Evolutionary conservation across 1,140 invertebrate species (phyloP).

Genomic region (Monomorium pharaonis): DNA sequence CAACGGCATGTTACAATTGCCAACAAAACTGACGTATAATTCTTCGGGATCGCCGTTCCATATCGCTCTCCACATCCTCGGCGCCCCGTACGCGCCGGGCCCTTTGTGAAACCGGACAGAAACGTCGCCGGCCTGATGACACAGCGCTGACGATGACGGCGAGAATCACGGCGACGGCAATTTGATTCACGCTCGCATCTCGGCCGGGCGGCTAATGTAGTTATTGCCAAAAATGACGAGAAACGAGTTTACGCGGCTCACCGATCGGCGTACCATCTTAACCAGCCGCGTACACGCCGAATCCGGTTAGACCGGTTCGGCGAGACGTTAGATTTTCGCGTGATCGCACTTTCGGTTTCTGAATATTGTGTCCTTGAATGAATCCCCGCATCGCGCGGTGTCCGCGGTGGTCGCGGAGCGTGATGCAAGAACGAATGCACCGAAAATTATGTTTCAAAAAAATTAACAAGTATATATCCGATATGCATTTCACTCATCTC

Average conservation of each 20-base stretch:
- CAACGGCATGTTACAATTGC: not conserved
- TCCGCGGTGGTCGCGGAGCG: conserved; percentile 26
- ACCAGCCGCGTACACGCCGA: conserved; percentile 72
- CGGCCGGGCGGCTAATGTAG: conserved; percentile 67
- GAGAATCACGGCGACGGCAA: conserved; percentile 27
- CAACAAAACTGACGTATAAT: not conserved
- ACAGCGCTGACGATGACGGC: not conserved
- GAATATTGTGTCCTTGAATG: conserved; percentile 84
- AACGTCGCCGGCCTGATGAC: conserved; percentile 22
- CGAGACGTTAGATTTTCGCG: conserved; percentile 86
- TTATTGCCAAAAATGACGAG: conserved; percentile 81
- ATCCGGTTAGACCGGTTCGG: conserved; percentile 86
- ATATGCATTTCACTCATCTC: not conserved
- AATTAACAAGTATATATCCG: not conserved
- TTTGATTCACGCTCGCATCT: conserved; percentile 17
- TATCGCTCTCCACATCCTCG: not conserved
- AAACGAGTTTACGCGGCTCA: conserved; percentile 81
- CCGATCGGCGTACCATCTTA: conserved; percentile 75
- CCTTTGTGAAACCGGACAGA: not conserved
- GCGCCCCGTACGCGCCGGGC: not conserved
- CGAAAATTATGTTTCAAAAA: conserved; percentile 59
- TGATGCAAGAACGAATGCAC: conserved; percentile 71
- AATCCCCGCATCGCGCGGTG: conserved; percentile 74
- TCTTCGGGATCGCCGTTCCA: not conserved
- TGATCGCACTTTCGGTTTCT: conserved; percentile 86